Evolutionary conservation across 1,140 invertebrate genomes (phyloP).

Genomic region (Goniozus legneri): DNA sequence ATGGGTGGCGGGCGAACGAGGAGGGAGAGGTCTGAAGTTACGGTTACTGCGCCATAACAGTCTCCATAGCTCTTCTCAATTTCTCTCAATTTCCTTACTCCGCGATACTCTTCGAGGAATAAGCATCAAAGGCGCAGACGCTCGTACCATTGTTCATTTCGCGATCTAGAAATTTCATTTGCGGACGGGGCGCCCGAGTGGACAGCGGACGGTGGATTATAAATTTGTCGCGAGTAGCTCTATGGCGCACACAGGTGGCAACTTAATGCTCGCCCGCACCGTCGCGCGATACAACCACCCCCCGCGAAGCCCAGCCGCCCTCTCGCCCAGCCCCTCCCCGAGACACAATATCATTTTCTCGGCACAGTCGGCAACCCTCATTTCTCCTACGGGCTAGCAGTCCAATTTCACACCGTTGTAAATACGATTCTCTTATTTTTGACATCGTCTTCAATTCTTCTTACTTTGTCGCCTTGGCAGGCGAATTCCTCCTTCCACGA

Average conservation of each 20-base stretch:
- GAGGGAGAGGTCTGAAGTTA: conserved; percentile 13
- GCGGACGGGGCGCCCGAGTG: no score
- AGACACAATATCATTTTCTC: conserved; percentile 44
- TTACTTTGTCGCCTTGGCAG: conserved; percentile 36
- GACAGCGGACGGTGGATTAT: not conserved
- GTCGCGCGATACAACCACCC: not conserved
- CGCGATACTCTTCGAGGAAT: not conserved
- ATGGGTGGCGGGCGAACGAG: conserved; percentile 4
- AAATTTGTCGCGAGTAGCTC: not conserved
- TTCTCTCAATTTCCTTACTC: not conserved
- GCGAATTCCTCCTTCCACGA: conserved; percentile 24
- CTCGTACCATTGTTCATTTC: not conserved
- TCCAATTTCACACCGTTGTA: conserved; percentile 53
- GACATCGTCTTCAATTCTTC: conserved; percentile 43
- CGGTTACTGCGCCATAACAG: no score
- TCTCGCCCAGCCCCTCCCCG: conserved; percentile 20
- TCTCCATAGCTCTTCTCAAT: not conserved
- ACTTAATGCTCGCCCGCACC: not conserved
- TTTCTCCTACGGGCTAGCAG: conserved; percentile 43
- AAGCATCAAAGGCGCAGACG: not conserved
- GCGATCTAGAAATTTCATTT: no score
- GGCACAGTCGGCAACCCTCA: conserved; percentile 37
- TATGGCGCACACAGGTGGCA: not conserved
- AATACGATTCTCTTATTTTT: conserved; percentile 48
- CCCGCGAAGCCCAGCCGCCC: not conserved